A percentile compares a stretch with the other conserved stretches of the same genome.
These are phyloP conservation scores for Pygoscelis adeliae DNA, from an alignment of 2,113 vertebrate species.

Conservation along the genomic window DNA sequence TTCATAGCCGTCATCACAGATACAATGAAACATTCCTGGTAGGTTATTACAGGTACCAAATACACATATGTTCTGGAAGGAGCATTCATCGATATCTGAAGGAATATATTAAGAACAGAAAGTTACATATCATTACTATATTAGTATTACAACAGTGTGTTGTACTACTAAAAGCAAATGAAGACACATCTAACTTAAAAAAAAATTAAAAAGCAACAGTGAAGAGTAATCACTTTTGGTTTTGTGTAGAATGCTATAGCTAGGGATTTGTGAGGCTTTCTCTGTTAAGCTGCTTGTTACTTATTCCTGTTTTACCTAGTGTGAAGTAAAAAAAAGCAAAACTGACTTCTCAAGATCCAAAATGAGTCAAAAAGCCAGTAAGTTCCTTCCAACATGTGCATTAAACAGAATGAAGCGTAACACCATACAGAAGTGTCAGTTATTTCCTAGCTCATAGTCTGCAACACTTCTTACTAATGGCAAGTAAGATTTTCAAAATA, in stretches of 20 bases:
- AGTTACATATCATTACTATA: background rate
- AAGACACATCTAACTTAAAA: background rate
- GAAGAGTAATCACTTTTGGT: background rate
- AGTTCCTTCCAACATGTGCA: background rate
- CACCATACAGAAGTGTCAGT: background rate
- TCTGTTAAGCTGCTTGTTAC: background rate
- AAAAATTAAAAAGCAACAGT: background rate
- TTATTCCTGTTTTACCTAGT: background rate
- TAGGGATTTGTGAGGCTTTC: background rate
- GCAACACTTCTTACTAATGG: background rate
- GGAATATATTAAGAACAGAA: background rate
- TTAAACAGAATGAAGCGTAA: background rate
- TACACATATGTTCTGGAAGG: slow-evolving; percentile 84
- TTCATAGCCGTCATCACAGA: slow-evolving; percentile 86
- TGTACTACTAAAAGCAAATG: background rate
- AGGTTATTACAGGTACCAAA: slow-evolving; percentile 87
- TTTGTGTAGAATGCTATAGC: background rate
- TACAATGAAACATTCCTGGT: slow-evolving; percentile 84
- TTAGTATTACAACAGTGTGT: background rate
- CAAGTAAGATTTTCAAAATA: background rate
- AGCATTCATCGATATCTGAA: slow-evolving; percentile 86
- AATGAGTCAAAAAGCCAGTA: background rate
- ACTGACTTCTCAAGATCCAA: background rate
- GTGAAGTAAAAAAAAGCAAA: background rate
- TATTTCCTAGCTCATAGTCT: background rate